Conservation (phyloP, 2,113 vertebrate species). For the Syngnathus floridae region DNA sequence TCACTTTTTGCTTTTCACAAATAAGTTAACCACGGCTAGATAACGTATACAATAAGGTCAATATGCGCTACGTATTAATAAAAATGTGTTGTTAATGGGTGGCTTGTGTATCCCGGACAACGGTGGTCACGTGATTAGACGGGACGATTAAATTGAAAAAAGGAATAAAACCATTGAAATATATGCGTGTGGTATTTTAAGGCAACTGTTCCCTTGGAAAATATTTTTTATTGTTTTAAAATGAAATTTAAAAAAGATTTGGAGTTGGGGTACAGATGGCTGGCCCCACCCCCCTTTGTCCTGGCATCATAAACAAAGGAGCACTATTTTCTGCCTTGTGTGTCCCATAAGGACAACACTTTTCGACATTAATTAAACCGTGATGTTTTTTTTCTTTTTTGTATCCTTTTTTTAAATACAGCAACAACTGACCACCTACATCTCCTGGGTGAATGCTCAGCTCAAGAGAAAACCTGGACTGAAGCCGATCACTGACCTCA, state of each 20-base stretch:
- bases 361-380: slow-evolving; percentile 3
- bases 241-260: neutral
- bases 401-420: slow-evolving; percentile 45
- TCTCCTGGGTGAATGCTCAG: slow-evolving; percentile 96
- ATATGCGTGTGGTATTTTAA: neutral
- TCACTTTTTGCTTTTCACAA: neutral
- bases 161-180: neutral
- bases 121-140: slow-evolving; percentile 52
- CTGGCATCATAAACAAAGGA: slow-evolving; percentile 49
- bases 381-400: slow-evolving; percentile 1
- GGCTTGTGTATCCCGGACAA: slow-evolving; percentile 44
- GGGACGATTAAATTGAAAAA: neutral
- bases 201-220: no score
- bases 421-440: slow-evolving; percentile 91
- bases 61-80: neutral
- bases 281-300: slow-evolving; percentile 4
- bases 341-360: neutral
- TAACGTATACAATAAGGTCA: neutral
- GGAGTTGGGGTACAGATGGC: slow-evolving; percentile 14
- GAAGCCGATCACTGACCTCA: slow-evolving; percentile 80
- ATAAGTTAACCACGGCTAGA: neutral
- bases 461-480: slow-evolving; percentile 82
- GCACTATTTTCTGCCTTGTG: slow-evolving; percentile 12
- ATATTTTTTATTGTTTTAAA: neutral
- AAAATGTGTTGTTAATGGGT: slow-evolving; percentile 11